Evolutionary conservation across 2,888 invertebrate species (phyloP).

Genomic region (Campoplex capitator): DNA sequence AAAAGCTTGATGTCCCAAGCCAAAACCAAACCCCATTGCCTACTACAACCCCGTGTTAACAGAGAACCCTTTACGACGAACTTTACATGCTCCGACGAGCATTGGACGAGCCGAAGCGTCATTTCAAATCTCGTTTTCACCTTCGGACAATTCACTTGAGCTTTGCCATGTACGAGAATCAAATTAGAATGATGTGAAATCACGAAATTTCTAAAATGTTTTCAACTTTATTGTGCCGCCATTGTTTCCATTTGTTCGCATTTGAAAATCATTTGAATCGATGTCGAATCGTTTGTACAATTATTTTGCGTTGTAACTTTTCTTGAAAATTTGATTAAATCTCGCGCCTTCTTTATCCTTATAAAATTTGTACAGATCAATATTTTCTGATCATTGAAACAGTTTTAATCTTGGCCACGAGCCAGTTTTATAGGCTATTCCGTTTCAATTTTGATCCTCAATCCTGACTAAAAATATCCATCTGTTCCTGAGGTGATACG

Average conservation of each 20-base stretch:
- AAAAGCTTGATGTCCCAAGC: constrained; percentile 40
- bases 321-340: too few relatives aligned
- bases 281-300: background rate
- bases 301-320: background rate
- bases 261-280: background rate
- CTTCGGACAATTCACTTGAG: constrained; percentile 39
- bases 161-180: background rate
- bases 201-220: background rate
- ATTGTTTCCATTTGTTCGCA: background rate
- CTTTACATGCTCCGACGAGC: constrained; percentile 44
- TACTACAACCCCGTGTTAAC: constrained; percentile 19
- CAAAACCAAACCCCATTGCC: constrained; percentile 23
- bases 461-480: too few relatives aligned
- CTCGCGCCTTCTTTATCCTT: too few relatives aligned
- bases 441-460: too few relatives aligned
- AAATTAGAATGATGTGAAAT: background rate
- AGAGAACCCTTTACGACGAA: constrained; percentile 40
- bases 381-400: too few relatives aligned
- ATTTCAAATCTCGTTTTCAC: constrained; percentile 45
- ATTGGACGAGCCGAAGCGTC: constrained; percentile 46
- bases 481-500: background rate
- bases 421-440: too few relatives aligned
- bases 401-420: too few relatives aligned
- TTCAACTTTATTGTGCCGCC: background rate
- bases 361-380: too few relatives aligned